A percentile compares a stretch with the other conserved stretches of the same genome.
Evolutionary conservation across 2,888 invertebrate species (phyloP).

Genomic region (Melanostoma mellinum): DNA sequence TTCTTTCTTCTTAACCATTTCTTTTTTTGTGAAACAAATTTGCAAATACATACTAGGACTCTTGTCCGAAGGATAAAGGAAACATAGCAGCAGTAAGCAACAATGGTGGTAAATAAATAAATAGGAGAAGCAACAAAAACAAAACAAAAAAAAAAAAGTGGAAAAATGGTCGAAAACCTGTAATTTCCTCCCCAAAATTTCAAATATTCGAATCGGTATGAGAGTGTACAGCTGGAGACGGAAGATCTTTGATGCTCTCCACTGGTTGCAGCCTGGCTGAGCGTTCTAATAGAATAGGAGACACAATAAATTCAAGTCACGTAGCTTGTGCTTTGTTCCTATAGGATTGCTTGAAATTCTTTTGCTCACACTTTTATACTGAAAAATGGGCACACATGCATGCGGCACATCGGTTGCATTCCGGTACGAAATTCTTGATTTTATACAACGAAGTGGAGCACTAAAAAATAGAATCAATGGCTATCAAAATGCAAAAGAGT

Average conservation of each 20-base stretch:
- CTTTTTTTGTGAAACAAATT: slow-evolving; percentile 59
- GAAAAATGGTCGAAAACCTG: slow-evolving; percentile 51
- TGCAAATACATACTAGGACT: slow-evolving; percentile 60
- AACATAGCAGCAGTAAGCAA: slow-evolving; percentile 32
- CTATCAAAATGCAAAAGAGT: slow-evolving; percentile 44
- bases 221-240: slow-evolving; percentile 54
- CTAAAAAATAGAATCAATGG: slow-evolving; percentile 13
- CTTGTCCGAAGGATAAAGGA: slow-evolving; percentile 56
- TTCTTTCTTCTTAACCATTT: slow-evolving; percentile 2
- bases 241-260: slow-evolving; percentile 63
- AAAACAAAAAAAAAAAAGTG: slow-evolving; percentile 21
- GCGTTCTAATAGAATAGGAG: slow-evolving; percentile 68
- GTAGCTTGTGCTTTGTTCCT: slow-evolving; percentile 65
- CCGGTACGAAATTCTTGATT: slow-evolving; percentile 49
- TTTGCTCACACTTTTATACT: slow-evolving; percentile 30
- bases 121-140: slow-evolving; percentile 37
- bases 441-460: slow-evolving; percentile 5
- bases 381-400: slow-evolving; percentile 40
- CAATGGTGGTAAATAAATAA: slow-evolving; percentile 69
- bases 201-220: slow-evolving; percentile 58
- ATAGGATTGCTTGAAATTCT: slow-evolving; percentile 62
- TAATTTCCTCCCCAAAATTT: slow-evolving; percentile 64
- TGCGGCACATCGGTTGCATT: slow-evolving; percentile 55
- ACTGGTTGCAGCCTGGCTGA: slow-evolving; percentile 37
- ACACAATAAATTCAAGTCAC: slow-evolving; percentile 70